Base-by-base conservation (phyloP, 2,888 invertebrate genomes). In the Machimus rusticus region DNA sequence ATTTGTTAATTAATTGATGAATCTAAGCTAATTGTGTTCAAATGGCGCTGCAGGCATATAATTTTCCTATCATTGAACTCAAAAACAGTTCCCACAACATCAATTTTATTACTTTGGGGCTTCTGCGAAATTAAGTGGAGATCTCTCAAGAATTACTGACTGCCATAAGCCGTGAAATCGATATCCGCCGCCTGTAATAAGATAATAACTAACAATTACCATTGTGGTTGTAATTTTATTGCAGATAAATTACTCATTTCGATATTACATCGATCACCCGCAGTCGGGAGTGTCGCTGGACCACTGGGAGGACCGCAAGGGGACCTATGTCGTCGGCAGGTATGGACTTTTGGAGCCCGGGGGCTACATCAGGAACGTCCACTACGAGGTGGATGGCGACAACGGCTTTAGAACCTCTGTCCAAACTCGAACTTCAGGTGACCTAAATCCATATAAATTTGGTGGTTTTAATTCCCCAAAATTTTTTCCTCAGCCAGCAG, bases 311-410 rank as follows among this genome's bases (percentile, higher is more conserved):
- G 90, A 90, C 86, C 91, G 91, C 6, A 89, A 90, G 77, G 92
- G 91, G 9, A 89, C 89, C 39, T 89, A 90, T 66, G 91, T 92
- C 12, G 89, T 84, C 39, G 92, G 92, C 12, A 90, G 90, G 39
- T 91, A 92, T 90, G 91, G 91, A 74, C 89, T 92, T 46, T 89
- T 92, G 28, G 91, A 92, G 88, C 91, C 91, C 9, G 91, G 90
- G 74, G 92, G 92, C n/a, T 90, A 90, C 88, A 90, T 92, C 39
- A 90, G 91, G 51, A 90, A 91, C 89, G 91, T 92, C 0, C 91
- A 91, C 88, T 92, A 91, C 88, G 91, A 91, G 89, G 91, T 91
- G 12, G 89, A 90, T 82, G 91, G 90, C 0, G 89, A 91, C 74
- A 90, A 89, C 84, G 91, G 91, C 9, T 91, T 91, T 87, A 90